These are phyloP conservation scores for Drosophila macrospina DNA, from an alignment of 2,888 invertebrate genomes.

Conservation along the genomic window DNA sequence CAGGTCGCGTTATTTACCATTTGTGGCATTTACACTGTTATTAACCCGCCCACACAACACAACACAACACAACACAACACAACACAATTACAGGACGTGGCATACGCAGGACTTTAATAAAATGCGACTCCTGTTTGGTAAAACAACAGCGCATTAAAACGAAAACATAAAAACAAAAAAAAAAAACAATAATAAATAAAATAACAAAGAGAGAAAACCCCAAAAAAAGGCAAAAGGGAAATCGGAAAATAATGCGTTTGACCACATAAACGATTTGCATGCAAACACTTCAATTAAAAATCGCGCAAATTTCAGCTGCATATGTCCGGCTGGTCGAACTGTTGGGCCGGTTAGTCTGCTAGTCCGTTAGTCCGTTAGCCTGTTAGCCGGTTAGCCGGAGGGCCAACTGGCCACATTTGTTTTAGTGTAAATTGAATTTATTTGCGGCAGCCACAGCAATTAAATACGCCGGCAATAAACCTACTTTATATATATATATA, in stretches of 20 bases:
- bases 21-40: slow-evolving; percentile 67
- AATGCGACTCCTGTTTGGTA: slow-evolving; percentile 26
- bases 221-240: slow-evolving; percentile 28
- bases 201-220: slow-evolving; percentile 1
- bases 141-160: slow-evolving; percentile 13
- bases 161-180: slow-evolving; percentile 8
- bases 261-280: slow-evolving; percentile 78
- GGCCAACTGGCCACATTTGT: slow-evolving; percentile 53
- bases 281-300: slow-evolving; percentile 80
- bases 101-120: slow-evolving; percentile 31
- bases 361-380: slow-evolving; percentile 17
- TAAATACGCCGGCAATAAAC: slow-evolving; percentile 64
- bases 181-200: slow-evolving; percentile 19
- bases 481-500: background rate
- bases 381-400: slow-evolving; percentile 18
- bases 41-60: slow-evolving; percentile 65
- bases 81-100: slow-evolving; percentile 41
- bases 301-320: slow-evolving; percentile 50
- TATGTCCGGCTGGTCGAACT: slow-evolving; percentile 20
- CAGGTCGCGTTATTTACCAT: slow-evolving; percentile 45
- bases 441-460: slow-evolving; percentile 72
- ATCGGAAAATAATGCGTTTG: slow-evolving; percentile 74
- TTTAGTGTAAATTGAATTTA: slow-evolving; percentile 79
- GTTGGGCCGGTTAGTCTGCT: slow-evolving; percentile 6
- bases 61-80: slow-evolving; percentile 46